Percentiles rank a stretch among this genome's conserved stretches.
phyloP scores from a whole-genome alignment of 2,113 vertebrate species.

The Muntiacus reevesi region DNA sequence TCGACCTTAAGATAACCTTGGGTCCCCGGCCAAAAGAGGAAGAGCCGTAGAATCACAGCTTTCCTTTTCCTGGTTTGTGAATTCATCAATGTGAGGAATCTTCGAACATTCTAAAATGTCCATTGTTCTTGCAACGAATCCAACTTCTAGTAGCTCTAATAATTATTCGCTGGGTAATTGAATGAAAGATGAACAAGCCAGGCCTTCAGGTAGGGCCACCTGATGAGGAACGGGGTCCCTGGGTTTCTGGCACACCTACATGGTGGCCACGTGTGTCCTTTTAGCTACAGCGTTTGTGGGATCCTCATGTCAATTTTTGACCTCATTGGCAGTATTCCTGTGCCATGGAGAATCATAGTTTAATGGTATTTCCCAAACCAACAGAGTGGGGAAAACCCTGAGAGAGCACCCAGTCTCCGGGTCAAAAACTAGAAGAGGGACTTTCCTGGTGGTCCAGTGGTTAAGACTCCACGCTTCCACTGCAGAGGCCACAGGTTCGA shows the following conservation, averaged over 20 bases:
- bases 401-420: rapidly evolving
- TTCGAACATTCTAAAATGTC: not conserved
- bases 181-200: not conserved
- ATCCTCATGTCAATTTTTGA: rapidly evolving
- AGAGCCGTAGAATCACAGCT: rapidly evolving
- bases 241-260: not conserved
- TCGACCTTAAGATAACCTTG: not conserved
- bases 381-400: not conserved
- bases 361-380: not conserved
- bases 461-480: not conserved
- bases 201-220: not conserved
- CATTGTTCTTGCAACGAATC: not conserved
- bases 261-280: rapidly evolving
- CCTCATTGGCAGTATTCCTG: not conserved
- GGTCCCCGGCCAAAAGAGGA: not conserved
- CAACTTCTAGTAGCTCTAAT: not conserved
- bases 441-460: not conserved
- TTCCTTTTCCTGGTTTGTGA: not conserved
- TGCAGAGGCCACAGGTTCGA: not conserved
- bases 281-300: rapidly evolving
- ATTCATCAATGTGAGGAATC: not conserved
- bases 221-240: too few species aligned
- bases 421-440: not conserved
- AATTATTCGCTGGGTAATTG: not conserved
- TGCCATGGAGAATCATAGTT: not conserved